Base-by-base conservation (phyloP, 1,140 invertebrate genomes). In the Uloborus diversus region DNA sequence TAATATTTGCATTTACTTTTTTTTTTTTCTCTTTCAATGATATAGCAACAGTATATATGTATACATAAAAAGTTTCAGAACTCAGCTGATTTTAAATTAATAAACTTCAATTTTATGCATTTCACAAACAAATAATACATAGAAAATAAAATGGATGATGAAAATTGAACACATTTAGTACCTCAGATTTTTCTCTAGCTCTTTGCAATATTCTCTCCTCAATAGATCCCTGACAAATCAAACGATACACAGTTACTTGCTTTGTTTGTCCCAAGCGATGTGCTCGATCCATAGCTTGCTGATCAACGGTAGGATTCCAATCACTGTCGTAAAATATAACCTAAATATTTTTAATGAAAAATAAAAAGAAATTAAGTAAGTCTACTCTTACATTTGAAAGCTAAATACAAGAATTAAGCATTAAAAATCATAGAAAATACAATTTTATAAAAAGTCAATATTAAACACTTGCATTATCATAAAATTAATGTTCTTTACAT, bases 281-380 rank as follows among this genome's bases (percentile, higher is more conserved):
- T 0, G 94, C 94, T 47, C 95, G 90, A 88, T 96, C 95, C 94
- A 96, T 96, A 2, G 95, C 95, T 85, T 96, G 95, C 85, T 96
- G 94, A 88, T 97, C 95, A 17, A 96, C 94, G 0, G 94, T 96
- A 14, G 97, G 97, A 88, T 99, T 99, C 97, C 97, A 99, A 87
- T 99, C 98, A 25, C 94, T 97, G 86, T 99, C 98, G 86, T 99
- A 99, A 88, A 99, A 99, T 87, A 99, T 97, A 62, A 99, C 94
- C 94, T 96, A 83, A 14, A 66, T 9, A 61, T 1, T 32, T 30
- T 61, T 30, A 14, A 30, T 30, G 25, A 2, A 28, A 2, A 61
- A 59, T 27, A 28, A 28, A 28, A 56, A 13, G 20, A 14, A 9
- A 13, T 23, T 23, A 13, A 56, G 51, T 56, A 56, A 56, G 51